A percentile compares a stretch with the other conserved stretches of the same genome.
Evolutionary conservation across 2,888 invertebrate genomes (phyloP).

Genomic region (Zaprionus bogoriensis): DNA sequence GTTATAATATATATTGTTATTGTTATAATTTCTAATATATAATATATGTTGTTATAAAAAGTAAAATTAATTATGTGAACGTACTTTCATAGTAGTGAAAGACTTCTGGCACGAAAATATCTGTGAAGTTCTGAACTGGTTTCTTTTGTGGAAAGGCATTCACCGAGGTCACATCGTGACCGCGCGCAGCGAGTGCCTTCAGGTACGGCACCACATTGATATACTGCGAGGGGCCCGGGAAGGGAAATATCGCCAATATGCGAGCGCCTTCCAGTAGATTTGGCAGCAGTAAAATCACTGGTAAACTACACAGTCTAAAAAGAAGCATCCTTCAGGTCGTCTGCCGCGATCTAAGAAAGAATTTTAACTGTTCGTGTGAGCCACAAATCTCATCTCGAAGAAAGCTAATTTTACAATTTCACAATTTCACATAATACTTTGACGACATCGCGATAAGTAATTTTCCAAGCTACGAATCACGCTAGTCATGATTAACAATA

Average conservation of each 20-base stretch:
- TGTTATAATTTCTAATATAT: too few species aligned
- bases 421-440: too few species aligned
- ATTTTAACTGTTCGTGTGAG: slow-evolving; percentile 31
- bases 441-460: slow-evolving; percentile 45
- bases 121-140: slow-evolving; percentile 73
- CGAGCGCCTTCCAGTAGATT: slow-evolving; percentile 47
- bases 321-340: slow-evolving; percentile 38
- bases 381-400: too few species aligned
- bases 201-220: slow-evolving; percentile 75
- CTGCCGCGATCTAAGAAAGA: neutral
- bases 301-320: slow-evolving; percentile 5
- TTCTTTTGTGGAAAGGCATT: slow-evolving; percentile 77
- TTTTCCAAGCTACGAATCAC: slow-evolving; percentile 1
- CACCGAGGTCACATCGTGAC: slow-evolving; percentile 81
- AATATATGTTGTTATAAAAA: too few species aligned
- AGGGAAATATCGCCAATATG: slow-evolving; percentile 72
- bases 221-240: slow-evolving; percentile 78
- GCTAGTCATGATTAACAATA: slow-evolving; percentile 17
- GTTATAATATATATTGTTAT: too few species aligned
- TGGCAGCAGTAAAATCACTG: slow-evolving; percentile 25
- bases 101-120: slow-evolving; percentile 54
- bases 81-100: slow-evolving; percentile 54
- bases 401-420: neutral
- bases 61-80: neutral
- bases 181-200: slow-evolving; percentile 76